Evolutionary conservation across 2,888 invertebrate genomes (phyloP).

Genomic region (Spisula solida): DNA sequence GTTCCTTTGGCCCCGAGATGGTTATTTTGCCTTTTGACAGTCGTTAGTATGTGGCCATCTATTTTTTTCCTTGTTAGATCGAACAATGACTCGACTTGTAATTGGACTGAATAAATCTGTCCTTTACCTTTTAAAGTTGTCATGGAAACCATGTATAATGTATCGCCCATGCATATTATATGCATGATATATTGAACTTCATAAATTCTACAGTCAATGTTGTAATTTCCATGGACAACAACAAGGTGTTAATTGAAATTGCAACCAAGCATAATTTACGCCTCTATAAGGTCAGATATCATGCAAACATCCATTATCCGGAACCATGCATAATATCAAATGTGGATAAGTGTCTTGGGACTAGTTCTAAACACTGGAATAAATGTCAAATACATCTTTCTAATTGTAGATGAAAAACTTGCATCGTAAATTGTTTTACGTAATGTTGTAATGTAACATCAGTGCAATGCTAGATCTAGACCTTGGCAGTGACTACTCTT

Average conservation of each 20-base stretch:
- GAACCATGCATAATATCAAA: slow-evolving; percentile 12
- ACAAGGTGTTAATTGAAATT: not conserved
- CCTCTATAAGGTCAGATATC: slow-evolving; percentile 12
- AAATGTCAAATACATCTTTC: slow-evolving; percentile 40
- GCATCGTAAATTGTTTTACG: not conserved
- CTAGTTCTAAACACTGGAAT: not conserved
- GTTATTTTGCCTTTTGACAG: no score
- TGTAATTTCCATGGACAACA: not conserved
- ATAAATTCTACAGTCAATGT: not conserved
- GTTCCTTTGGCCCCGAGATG: no score
- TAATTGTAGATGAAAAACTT: slow-evolving; percentile 31
- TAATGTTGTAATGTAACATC: not conserved
- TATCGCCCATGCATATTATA: not conserved
- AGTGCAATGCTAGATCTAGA: not conserved
- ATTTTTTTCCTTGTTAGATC: no score
- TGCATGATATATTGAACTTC: not conserved
- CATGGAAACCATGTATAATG: no score
- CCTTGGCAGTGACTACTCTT: not conserved
- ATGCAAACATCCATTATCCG: not conserved
- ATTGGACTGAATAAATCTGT: no score
- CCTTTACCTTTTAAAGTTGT: no score
- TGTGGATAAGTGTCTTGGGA: not conserved
- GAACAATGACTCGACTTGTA: no score
- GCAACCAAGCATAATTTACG: slow-evolving; percentile 14
- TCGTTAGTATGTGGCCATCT: no score